These are phyloP conservation scores for Pocillopora meandrina DNA, from an alignment of 92 coral and sea anemone species.

Conservation along the genomic window DNA sequence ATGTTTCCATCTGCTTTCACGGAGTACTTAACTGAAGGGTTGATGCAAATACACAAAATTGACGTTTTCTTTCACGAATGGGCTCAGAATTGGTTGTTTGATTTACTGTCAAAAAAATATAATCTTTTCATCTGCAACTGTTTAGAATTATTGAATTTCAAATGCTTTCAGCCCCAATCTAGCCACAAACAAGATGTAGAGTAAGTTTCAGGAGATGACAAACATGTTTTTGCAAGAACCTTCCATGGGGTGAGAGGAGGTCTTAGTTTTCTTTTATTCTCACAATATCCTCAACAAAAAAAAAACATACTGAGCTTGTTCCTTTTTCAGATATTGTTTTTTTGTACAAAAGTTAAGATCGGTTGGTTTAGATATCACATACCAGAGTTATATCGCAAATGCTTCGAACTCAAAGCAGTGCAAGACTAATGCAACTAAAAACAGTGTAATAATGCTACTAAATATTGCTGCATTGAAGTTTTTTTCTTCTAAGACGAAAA, in stretches of 20 bases:
- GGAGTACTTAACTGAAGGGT: background rate
- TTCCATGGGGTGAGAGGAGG: conserved; percentile 12
- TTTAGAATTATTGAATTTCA: background rate
- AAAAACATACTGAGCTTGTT: conserved; percentile 24
- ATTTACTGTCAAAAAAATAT: background rate
- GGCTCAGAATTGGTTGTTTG: background rate
- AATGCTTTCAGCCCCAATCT: too few species aligned
- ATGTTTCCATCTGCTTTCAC: background rate
- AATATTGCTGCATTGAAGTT: background rate
- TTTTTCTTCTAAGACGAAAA: background rate
- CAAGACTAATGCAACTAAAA: background rate
- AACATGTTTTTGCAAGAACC: conserved; percentile 17
- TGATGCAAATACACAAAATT: background rate
- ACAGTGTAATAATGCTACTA: background rate
- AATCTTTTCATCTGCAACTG: background rate
- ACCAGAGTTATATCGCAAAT: conserved; percentile 19
- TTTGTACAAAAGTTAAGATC: conserved; percentile 12
- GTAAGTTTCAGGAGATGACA: background rate
- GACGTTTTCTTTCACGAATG: background rate
- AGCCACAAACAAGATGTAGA: background rate
- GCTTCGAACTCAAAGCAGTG: background rate
- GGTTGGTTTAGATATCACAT: conserved; percentile 3
- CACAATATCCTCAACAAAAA: conserved; percentile 23
- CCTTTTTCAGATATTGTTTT: conserved; percentile 25
- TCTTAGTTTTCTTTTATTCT: conserved; percentile 13